phyloP scores from a whole-genome alignment of 2,113 vertebrate genomes.

The Fulica atra region DNA sequence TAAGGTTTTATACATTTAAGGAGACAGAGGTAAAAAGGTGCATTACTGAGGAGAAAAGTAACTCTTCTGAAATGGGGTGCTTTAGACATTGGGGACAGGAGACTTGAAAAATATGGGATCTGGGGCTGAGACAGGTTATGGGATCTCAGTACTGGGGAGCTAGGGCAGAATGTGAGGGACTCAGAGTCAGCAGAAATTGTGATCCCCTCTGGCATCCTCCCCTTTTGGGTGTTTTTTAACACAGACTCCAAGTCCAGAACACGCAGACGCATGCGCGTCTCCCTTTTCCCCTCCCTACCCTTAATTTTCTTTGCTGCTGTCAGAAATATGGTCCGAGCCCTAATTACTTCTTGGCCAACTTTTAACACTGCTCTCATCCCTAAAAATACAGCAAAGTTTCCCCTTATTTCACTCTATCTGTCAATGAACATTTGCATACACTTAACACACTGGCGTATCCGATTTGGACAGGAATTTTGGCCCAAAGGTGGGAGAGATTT shows the following conservation, averaged over 20 bases:
- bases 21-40: not conserved
- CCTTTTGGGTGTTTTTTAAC: not conserved
- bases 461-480: not conserved
- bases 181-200: not conserved
- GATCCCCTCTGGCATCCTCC: not conserved
- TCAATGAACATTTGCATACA: not conserved
- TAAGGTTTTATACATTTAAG: not conserved
- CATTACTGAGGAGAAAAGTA: not conserved
- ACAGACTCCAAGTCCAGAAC: not conserved
- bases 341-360: not conserved
- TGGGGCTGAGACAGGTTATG: not conserved
- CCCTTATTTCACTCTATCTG: not conserved
- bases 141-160: not conserved
- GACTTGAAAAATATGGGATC: not conserved
- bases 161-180: not conserved
- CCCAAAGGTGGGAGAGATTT: conserved; percentile 1
- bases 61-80: not conserved
- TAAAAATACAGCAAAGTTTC: not conserved
- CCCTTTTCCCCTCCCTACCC: not conserved
- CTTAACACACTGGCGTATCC: not conserved
- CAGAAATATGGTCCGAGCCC: not conserved
- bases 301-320: not conserved
- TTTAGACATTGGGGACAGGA: not conserved
- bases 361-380: not conserved
- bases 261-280: no score